phyloP scores from a whole-genome alignment of 1,140 invertebrate genomes.

The Heliconius hermathena region DNA sequence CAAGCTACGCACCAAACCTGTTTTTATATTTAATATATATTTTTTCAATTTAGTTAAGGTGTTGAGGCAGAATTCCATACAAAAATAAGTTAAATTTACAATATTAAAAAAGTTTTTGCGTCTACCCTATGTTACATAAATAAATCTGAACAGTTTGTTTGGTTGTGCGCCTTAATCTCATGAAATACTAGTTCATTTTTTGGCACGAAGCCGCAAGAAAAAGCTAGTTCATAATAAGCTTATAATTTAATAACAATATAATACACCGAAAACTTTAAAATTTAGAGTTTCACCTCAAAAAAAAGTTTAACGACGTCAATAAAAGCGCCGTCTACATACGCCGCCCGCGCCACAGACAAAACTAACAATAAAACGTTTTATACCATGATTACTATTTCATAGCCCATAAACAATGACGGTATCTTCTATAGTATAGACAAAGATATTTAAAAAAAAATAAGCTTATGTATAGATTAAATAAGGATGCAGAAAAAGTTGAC shows the following conservation, averaged over 20 bases:
- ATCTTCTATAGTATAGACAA: conserved; percentile 42
- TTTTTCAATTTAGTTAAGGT: too few species aligned
- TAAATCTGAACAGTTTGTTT: too few species aligned
- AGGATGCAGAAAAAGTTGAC: conserved; percentile 78
- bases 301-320: conserved; percentile 6
- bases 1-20: too few species aligned
- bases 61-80: too few species aligned
- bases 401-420: conserved; percentile 48
- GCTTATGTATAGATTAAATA: conserved; percentile 70
- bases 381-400: conserved; percentile 49
- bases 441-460: conserved; percentile 25
- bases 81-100: too few species aligned
- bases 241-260: conserved; percentile 12
- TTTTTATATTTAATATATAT: too few species aligned
- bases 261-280: background rate
- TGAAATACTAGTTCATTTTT: too few species aligned
- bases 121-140: too few species aligned
- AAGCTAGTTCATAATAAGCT: background rate
- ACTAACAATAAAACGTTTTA: conserved; percentile 39
- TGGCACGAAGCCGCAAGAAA: too few species aligned
- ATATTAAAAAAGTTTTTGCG: too few species aligned
- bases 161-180: too few species aligned
- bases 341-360: conserved; percentile 30
- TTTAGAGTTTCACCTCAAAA: background rate
- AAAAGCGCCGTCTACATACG: conserved; percentile 9